A percentile compares a stretch with the other conserved stretches of the same genome.
These are phyloP conservation scores for Hippocampus barbouri DNA, from an alignment of 2,113 vertebrate species.

Conservation along the genomic window DNA sequence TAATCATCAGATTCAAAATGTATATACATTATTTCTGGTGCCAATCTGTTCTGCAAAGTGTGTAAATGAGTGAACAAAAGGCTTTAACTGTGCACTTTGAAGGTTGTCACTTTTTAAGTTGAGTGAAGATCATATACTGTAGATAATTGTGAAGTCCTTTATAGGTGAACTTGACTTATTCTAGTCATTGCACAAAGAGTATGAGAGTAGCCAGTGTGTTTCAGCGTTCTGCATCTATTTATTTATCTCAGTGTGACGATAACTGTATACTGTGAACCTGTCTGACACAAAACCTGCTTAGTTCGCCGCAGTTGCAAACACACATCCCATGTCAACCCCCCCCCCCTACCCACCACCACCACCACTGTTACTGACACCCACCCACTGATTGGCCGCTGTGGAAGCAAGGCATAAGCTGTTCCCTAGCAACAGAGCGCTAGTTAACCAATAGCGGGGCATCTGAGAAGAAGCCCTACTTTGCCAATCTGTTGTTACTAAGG, in stretches of 20 bases:
- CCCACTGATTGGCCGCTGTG: constrained; percentile 66
- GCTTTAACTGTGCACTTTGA: too few species aligned
- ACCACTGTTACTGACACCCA: constrained; percentile 40
- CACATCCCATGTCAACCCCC: constrained; percentile 28
- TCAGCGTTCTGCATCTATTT: constrained; percentile 29
- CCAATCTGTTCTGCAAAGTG: too few species aligned
- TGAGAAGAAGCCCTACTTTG: constrained; percentile 66
- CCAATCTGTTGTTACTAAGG: constrained; percentile 78
- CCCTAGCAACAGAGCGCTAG: constrained; percentile 74
- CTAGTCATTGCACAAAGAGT: constrained; percentile 1
- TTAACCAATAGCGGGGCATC: constrained; percentile 69
- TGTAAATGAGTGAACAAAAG: too few species aligned
- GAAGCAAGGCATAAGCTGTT: constrained; percentile 77
- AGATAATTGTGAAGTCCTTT: background rate
- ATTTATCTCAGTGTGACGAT: constrained; percentile 43
- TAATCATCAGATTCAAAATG: too few species aligned
- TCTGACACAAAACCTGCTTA: constrained; percentile 61
- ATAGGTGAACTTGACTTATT: background rate
- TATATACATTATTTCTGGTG: too few species aligned
- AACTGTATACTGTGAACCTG: constrained; percentile 61
- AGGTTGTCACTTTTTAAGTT: too few species aligned
- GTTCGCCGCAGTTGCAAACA: constrained; percentile 61
- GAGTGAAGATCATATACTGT: background rate
- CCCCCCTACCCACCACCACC: constrained; percentile 42
- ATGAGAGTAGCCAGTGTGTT: constrained; percentile 10